These are phyloP conservation scores for Galaxea fascicularis DNA, from an alignment of 92 coral and sea anemone genomes.

Conservation along the genomic window DNA sequence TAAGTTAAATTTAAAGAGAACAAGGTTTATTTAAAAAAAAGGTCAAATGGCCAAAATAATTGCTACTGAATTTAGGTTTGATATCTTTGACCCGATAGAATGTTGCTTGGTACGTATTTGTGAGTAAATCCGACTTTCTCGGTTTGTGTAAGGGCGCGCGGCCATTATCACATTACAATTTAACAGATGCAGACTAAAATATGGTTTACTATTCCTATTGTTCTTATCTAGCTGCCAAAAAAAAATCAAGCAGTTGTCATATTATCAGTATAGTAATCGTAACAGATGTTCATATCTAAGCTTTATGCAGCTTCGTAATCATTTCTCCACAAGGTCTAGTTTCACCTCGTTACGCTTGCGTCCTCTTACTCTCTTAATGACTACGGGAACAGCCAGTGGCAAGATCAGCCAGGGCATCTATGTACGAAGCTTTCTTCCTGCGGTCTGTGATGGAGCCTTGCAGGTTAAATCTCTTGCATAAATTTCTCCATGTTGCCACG, in stretches of 20 bases:
- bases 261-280: neutral
- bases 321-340: neutral
- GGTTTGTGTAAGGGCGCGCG: neutral
- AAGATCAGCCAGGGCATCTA: constrained; percentile 2
- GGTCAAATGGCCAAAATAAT: neutral
- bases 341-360: neutral
- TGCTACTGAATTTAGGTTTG: neutral
- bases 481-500: no score
- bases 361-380: neutral
- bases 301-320: neutral
- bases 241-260: neutral
- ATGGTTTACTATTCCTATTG: neutral
- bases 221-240: no score
- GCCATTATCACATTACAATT: neutral
- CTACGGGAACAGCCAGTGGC: neutral
- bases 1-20: neutral
- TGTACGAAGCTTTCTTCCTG: no score
- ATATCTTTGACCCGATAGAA: neutral
- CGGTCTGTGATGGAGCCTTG: no score
- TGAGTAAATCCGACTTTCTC: neutral
- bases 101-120: neutral
- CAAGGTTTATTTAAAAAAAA: neutral
- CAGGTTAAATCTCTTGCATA: no score
- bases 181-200: neutral
- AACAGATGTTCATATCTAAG: neutral